A percentile compares a stretch with the other conserved stretches of the same genome.
phyloP scores from a whole-genome alignment of 2,113 vertebrate species.

The Naja naja region DNA sequence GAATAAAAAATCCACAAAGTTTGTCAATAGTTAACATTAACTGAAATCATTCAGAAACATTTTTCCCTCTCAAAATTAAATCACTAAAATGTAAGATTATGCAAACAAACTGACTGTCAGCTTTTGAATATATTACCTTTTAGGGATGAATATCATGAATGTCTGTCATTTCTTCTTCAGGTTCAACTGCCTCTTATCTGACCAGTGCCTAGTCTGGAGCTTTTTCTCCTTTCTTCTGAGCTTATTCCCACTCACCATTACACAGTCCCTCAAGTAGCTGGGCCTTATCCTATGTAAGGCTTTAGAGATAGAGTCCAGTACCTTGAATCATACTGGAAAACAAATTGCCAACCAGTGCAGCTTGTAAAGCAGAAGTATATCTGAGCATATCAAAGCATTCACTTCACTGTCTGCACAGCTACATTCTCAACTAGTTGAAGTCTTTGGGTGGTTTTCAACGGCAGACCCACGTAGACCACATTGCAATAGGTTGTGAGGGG shows the following conservation, averaged over 20 bases:
- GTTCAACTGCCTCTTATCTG: neutral
- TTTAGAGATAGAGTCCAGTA: neutral
- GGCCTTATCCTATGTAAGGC: neutral
- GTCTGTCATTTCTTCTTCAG: neutral
- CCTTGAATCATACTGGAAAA: no score
- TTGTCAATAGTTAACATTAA: conserved; percentile 8
- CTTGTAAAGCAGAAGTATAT: no score
- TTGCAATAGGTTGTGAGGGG: neutral
- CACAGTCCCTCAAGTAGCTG: neutral
- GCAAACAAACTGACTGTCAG: conserved; percentile 55
- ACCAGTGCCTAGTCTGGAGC: neutral
- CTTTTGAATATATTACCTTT: conserved; percentile 63
- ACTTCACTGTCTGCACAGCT: neutral
- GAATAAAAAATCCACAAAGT: neutral
- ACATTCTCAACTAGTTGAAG: neutral
- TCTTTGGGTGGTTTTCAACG: neutral
- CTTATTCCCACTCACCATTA: neutral
- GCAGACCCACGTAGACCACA: neutral
- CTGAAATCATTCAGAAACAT: conserved; percentile 26
- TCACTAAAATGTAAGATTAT: conserved; percentile 59
- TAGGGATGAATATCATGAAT: conserved; percentile 48
- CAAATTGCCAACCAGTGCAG: no score
- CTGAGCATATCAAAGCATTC: no score
- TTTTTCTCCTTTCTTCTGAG: neutral
- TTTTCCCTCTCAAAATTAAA: conserved; percentile 28